Conservation (phyloP, 2,888 invertebrate species). For the Ectemnius lituratus region DNA sequence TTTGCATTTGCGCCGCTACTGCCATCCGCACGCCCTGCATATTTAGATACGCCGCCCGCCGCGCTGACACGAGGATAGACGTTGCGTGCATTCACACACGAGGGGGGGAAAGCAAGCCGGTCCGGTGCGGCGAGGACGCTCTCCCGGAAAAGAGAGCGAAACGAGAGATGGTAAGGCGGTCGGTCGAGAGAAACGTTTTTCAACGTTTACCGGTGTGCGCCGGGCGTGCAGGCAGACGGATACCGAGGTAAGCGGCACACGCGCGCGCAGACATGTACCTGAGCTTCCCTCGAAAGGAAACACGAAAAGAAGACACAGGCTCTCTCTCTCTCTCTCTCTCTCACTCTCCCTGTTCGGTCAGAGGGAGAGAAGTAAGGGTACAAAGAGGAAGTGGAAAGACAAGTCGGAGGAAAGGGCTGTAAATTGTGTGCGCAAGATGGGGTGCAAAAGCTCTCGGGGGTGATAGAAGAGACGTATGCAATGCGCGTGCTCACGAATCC, state of each 20-base stretch:
- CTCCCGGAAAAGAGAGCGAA: constrained; percentile 5
- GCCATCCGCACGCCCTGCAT: constrained; percentile 1
- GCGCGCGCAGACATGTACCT: too few species aligned
- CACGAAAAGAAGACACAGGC: constrained; percentile 21
- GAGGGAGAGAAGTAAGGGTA: constrained; percentile 14
- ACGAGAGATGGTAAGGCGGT: constrained; percentile 2
- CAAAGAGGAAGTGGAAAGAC: constrained; percentile 14
- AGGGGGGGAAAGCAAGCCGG: too few species aligned
- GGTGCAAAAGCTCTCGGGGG: constrained; percentile 43
- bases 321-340: too few species aligned
- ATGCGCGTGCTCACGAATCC: neutral
- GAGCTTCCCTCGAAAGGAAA: constrained; percentile 24
- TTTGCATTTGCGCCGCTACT: constrained; percentile 11
- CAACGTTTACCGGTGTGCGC: constrained; percentile 23
- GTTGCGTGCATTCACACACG: constrained; percentile 12
- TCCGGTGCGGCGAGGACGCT: neutral
- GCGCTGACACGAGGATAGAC: constrained; percentile 25
- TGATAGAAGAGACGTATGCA: constrained; percentile 38
- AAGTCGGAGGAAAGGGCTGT: constrained; percentile 29
- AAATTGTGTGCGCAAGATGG: constrained; percentile 57
- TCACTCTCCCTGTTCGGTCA: neutral
- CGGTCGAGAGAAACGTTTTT: constrained; percentile 32
- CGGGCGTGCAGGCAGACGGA: constrained; percentile 21
- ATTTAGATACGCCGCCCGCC: constrained; percentile 16
- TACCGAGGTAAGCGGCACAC: constrained; percentile 18